Evolutionary conservation across 2,797 vertebrate genomes (phyloP), one percentile per base, ranked within the genome.

Genomic region (Eulemur albifrons): DNA sequence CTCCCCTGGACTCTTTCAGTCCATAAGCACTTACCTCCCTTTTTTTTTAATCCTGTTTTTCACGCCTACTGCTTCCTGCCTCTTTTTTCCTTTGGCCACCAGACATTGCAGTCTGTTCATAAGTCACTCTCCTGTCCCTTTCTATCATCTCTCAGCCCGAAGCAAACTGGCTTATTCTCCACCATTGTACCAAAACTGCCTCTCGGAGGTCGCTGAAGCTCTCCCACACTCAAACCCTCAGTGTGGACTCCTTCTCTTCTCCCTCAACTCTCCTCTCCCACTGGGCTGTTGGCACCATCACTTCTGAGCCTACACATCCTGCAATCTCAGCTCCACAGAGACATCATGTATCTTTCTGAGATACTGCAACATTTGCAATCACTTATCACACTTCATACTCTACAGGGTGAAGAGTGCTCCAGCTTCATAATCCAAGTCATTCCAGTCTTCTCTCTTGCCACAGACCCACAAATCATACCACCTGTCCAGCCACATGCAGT

Each of bases 401-500:
- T 81, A 11, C n/a, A 59, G n/a, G 90, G 48, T 57, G 59, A 88
- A 73, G 20, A 45, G 12, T 6, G 45, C 32, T 54, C 21, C 9
- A 1, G 2, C 86, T 75, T 73, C 9, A 14, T n/a, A 32, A 48
- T 30, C 86, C 4, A 88, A 69, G 43, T 1, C 52, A 17, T 13
- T n/a, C 52, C 43, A 48, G 14, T 35, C 82, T 72, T 61, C 30
- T 59, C 79, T 86, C 65, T 57, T 25, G 43, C 63, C 23, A 27
- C 1, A n/a, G 48, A 21, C 20, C 45, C 18, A 67, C 8, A 72
- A 27, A 48, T 54, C 30, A 43, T 9, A 17, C 5, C 45, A 14
- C 2, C 2, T 4, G 57, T 38, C 20, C 1, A 7, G 7, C 50
- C 52, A 65, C 0, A 1, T 0, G 4, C 2, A 23, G 20, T 18